These are phyloP conservation scores for Gymnocheta viridis DNA, from an alignment of 2,888 invertebrate genomes.

Conservation along the genomic window DNA sequence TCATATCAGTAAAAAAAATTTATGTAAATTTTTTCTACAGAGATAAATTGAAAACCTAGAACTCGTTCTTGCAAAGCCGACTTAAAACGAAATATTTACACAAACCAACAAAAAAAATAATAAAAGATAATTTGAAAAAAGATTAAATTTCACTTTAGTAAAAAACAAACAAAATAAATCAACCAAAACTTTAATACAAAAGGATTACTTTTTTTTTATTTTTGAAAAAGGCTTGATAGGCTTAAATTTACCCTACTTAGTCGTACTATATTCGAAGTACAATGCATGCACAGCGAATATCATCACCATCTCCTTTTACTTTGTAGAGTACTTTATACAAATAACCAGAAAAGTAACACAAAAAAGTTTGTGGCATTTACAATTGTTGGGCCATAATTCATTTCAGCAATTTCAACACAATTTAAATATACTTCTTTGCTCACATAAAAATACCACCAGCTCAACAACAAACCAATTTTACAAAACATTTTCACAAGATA, in stretches of 20 bases:
- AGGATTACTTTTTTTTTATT: not conserved
- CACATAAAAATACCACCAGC: not conserved
- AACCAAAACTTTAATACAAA: not conserved
- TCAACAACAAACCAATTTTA: not conserved
- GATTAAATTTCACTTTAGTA: not conserved
- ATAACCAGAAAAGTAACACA: not conserved
- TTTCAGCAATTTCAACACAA: constrained; percentile 69
- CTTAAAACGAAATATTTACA: not conserved
- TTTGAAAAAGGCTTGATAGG: not conserved
- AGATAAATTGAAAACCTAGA: not conserved
- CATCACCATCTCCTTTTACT: not conserved
- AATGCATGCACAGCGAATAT: too few species aligned
- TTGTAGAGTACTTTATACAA: not conserved
- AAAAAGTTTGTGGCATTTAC: constrained; percentile 44
- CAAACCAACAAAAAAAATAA: not conserved
- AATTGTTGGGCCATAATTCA: constrained; percentile 67
- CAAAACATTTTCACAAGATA: not conserved
- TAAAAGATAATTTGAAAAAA: not conserved
- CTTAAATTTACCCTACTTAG: not conserved
- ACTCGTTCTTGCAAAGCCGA: not conserved
- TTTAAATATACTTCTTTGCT: constrained; percentile 57
- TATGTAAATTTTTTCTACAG: not conserved
- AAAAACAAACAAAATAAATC: not conserved
- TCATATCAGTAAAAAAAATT: not conserved
- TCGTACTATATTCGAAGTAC: too few species aligned